Conservation (phyloP, 2,888 invertebrate genomes). For the Callinectes sapidus region DNA sequence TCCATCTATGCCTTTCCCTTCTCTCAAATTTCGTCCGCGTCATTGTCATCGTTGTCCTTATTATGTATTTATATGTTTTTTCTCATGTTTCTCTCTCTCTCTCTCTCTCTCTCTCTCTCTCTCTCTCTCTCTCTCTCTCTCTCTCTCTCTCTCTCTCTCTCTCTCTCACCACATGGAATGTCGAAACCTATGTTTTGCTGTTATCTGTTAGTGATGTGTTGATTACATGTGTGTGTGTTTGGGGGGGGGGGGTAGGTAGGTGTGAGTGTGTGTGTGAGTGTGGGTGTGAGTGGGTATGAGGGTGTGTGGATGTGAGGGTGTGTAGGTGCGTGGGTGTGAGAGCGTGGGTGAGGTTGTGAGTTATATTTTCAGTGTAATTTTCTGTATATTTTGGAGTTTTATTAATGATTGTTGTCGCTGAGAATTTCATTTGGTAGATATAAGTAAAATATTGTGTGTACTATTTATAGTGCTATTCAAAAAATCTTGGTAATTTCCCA, state of each 20-base stretch:
- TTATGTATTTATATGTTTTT: background rate
- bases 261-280: too few species aligned
- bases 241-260: too few species aligned
- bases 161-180: background rate
- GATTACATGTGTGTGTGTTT: background rate
- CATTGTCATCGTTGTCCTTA: background rate
- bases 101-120: background rate
- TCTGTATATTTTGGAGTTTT: too few species aligned
- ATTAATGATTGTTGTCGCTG: too few species aligned
- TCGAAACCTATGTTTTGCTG: background rate
- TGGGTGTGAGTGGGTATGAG: too few species aligned
- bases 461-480: background rate
- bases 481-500: background rate
- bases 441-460: too few species aligned
- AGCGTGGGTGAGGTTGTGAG: background rate
- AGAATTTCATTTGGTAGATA: too few species aligned
- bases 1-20: background rate
- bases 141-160: conserved; percentile 24
- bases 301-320: too few species aligned
- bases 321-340: background rate
- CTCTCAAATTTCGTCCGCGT: background rate
- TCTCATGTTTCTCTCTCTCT: background rate
- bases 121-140: conserved; percentile 21
- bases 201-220: background rate
- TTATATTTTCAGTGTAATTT: background rate